Conservation (phyloP, 2,888 invertebrate genomes). For the Melanchra persicariae region DNA sequence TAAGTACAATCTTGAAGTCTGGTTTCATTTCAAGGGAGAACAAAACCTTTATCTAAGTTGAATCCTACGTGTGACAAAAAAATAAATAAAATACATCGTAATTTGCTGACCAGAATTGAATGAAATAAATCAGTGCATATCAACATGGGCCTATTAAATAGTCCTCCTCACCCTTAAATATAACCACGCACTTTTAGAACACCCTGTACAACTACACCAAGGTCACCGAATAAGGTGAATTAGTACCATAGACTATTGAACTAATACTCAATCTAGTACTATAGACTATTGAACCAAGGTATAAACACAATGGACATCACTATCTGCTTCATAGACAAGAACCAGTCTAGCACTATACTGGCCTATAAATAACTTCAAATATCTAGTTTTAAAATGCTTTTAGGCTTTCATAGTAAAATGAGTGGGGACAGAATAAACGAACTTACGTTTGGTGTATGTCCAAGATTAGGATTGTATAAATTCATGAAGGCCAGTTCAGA, state of each 20-base stretch:
- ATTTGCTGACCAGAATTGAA: neutral
- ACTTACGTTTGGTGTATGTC: neutral
- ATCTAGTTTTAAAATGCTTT: conserved; percentile 42
- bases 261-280: too few relatives aligned
- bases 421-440: conserved; percentile 15
- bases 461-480: conserved; percentile 2
- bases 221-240: neutral
- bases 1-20: neutral
- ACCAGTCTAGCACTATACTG: conserved; percentile 11
- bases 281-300: too few relatives aligned
- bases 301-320: too few relatives aligned
- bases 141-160: neutral
- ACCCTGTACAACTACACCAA: too few relatives aligned
- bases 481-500: too few relatives aligned
- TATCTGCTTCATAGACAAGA: too few relatives aligned
- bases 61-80: neutral
- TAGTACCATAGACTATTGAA: neutral
- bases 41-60: neutral
- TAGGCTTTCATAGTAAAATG: conserved; percentile 44
- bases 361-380: conserved; percentile 29
- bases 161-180: too few relatives aligned
- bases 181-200: too few relatives aligned
- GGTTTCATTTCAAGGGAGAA: neutral
- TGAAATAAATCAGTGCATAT: neutral
- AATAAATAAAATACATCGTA: neutral